Base-by-base conservation (phyloP, 1,140 invertebrate genomes). In the Diorhabda elongata region DNA sequence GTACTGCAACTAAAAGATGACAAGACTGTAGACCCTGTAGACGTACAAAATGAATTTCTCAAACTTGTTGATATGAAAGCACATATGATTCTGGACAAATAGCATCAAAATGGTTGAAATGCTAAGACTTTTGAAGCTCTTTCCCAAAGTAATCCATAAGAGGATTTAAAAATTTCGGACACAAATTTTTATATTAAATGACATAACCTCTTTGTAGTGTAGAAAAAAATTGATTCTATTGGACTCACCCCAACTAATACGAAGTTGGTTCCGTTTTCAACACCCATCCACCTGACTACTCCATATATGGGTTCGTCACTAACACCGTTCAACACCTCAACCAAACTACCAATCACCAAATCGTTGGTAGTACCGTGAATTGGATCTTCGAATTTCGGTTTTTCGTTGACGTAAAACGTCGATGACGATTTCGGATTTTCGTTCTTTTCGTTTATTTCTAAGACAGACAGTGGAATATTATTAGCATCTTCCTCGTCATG, bases 221-320 rank as follows among this genome's bases (percentile, higher is more conserved):
- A 26, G 26, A 26, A 26, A 26, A 11, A 26, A 26, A 26, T 26
- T 26, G 26, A 26, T 26, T 26, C 26, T 26, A 26, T 26, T 26
- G 26, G 26, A 52, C 47, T 52, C 4, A 52, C 84, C 57, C 87
- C 87, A 4, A 87, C 86, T 44, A 83, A 66, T 8, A 84, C 75
- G 59, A 78, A 79, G 45, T 77, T 77, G 2, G 69, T 73, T 4
- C 78, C 76, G 58, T 64, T 66, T 69, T 81, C 76, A 6, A 84
- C 82, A 4, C 94, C 94, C 78, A 96, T 92, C 94, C 95, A 97
- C 78, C 90, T 87, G 69, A 97, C 91, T 6, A 97, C 89, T 61
- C 94, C 95, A 83, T 91, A 91, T 44, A 86, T 77, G 67, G 84
- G 80, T 67, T 84, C 81, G 65, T 83, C 80, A 77, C 81, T 81